Conservation (phyloP, 2,888 invertebrate species). For the Platycnemis pennipes region DNA sequence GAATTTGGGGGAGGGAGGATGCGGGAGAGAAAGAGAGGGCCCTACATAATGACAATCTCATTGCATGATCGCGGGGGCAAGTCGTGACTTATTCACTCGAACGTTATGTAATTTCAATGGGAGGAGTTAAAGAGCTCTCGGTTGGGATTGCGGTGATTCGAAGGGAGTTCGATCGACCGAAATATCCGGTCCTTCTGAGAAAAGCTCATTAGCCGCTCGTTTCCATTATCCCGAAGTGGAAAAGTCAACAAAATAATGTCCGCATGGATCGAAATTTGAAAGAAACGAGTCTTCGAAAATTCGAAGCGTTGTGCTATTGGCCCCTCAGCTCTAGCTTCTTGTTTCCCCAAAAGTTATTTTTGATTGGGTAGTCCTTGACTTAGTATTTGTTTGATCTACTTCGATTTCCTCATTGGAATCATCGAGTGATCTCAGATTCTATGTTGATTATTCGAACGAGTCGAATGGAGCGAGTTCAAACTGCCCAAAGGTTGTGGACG, state of each 20-base stretch:
- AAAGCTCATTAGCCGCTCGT: not conserved
- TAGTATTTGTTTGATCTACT: too few relatives aligned
- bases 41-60: constrained; percentile 32
- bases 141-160: not conserved
- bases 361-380: too few relatives aligned
- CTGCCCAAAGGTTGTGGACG: too few relatives aligned
- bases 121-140: not conserved
- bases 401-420: too few relatives aligned
- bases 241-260: not conserved
- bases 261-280: not conserved
- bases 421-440: too few relatives aligned
- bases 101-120: not conserved
- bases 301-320: too few relatives aligned
- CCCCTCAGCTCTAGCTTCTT: too few relatives aligned
- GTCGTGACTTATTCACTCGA: not conserved
- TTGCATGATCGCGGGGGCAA: constrained; percentile 12
- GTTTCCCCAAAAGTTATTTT: too few relatives aligned
- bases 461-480: too few relatives aligned
- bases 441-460: too few relatives aligned
- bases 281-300: not conserved
- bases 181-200: not conserved
- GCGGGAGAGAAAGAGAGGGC: not conserved
- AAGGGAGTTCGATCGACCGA: not conserved
- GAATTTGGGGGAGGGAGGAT: not conserved
- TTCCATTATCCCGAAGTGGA: not conserved